Evolutionary conservation across 2,888 invertebrate species (phyloP), one percentile per base, ranked within the genome.

Genomic region (Zygogramma bicolorata): DNA sequence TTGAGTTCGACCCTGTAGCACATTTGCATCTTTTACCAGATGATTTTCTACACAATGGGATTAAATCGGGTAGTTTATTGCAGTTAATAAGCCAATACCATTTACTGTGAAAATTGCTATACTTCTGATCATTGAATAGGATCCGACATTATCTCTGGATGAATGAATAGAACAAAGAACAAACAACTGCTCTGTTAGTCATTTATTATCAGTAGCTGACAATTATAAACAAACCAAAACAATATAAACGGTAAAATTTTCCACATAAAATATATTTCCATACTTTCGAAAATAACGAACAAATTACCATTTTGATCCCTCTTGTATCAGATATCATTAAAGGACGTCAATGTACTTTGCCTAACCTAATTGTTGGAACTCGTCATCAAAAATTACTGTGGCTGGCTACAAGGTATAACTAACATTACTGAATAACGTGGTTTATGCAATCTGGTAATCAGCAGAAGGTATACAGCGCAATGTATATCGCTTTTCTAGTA

Each of bases 261-360:
- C 3, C n/a, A 53, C 53, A 53, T 53, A 53, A 53, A 53, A 53
- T 53, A 53, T 53, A 53, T 53, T 27, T 53, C 6, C 53, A 25
- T 15, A 0, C 25, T 25, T 53, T n/a, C n/a, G n/a, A 53, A 27
- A 53, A 53, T 53, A 53, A 53, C 25, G 18, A 46, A 46, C 15
- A 20, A 8, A 46, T 18, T 8, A 20, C 1, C 25, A 53, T 10
- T 6, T 53, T 53, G 53, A 25, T 53, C 53, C 53, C 53, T 53
- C 3, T 53, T 22, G n/a, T 46, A 46, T 46, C 46, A 46, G 46
- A 46, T 46, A 46, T 27, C 53, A 25, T 53, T 53, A 7, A 46
- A 46, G 46, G 46, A 46, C 27, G 53, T 53, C 13, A n/a, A 1
- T 10, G 13, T 25, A 49, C 5, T 53, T 53, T 1, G 27, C 13